phyloP scores from a whole-genome alignment of 2,888 invertebrate genomes.

The Chloromyia formosa region DNA sequence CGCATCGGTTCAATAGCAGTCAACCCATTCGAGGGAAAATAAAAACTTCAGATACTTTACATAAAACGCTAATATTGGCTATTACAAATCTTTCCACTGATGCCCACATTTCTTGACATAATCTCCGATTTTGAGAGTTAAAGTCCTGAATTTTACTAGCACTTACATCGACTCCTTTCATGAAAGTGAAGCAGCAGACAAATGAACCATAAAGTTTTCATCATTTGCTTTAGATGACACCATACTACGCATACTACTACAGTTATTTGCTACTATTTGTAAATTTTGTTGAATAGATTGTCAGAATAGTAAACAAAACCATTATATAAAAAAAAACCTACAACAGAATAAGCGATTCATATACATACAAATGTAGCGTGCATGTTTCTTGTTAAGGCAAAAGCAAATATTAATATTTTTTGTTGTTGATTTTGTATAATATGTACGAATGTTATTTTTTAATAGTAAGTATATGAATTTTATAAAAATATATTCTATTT shows the following conservation, averaged over 20 bases:
- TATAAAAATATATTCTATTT: constrained; percentile 20
- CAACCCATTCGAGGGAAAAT: background rate
- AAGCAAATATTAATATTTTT: constrained; percentile 40
- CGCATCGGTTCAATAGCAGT: no score
- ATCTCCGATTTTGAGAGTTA: background rate
- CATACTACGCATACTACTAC: constrained; percentile 60
- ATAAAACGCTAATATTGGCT: no score
- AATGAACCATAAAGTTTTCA: constrained; percentile 46
- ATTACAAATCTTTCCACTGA: no score
- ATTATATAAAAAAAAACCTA: constrained; percentile 50
- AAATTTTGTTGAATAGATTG: constrained; percentile 64
- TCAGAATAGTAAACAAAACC: constrained; percentile 59
- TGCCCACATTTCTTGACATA: no score
- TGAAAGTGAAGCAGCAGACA: constrained; percentile 49
- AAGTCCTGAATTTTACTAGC: constrained; percentile 39
- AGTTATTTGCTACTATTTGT: constrained; percentile 65
- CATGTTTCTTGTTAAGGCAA: constrained; percentile 31
- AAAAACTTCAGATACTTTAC: background rate
- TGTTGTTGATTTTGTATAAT: constrained; percentile 9
- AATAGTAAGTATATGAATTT: constrained; percentile 11
- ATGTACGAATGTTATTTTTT: constrained; percentile 27
- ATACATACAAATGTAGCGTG: constrained; percentile 33
- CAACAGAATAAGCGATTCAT: background rate
- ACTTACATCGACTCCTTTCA: constrained; percentile 30
- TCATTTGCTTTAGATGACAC: constrained; percentile 46